phyloP scores from a whole-genome alignment of 2,113 vertebrate genomes.

The Dromaius novaehollandiae region DNA sequence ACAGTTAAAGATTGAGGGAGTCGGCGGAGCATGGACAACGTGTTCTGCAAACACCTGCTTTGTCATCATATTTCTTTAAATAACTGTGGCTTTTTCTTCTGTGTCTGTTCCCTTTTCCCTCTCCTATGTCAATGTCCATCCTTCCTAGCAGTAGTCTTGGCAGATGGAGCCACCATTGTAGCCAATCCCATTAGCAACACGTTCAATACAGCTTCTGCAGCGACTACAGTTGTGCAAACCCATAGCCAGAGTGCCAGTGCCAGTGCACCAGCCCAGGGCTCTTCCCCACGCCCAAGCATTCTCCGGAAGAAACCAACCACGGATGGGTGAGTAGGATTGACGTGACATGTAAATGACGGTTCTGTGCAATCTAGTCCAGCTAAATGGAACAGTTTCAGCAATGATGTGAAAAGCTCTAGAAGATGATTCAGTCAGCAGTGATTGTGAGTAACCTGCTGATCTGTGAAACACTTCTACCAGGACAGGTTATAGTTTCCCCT shows the following conservation, averaged over 20 bases:
- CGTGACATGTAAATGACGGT: not conserved
- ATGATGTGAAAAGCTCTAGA: not conserved
- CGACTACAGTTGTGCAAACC: conserved; percentile 92
- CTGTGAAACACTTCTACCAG: not conserved
- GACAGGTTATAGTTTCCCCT: not conserved
- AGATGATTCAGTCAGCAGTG: not conserved
- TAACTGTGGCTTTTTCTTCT: not conserved
- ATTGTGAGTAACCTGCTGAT: not conserved
- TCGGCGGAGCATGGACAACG: not conserved
- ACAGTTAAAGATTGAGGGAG: not conserved
- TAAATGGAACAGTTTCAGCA: not conserved
- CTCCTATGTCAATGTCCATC: not conserved
- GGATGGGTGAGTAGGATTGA: conserved; percentile 84
- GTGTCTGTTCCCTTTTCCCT: not conserved
- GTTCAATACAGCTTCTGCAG: conserved; percentile 87
- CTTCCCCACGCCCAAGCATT: conserved; percentile 96
- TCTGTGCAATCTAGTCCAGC: not conserved
- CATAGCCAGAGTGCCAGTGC: conserved; percentile 88
- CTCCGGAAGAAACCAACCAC: conserved; percentile 94
- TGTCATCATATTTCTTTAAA: not conserved
- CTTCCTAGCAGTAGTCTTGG: conserved; percentile 84
- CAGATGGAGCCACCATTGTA: conserved; percentile 91
- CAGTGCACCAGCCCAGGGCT: conserved; percentile 87
- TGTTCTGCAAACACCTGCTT: not conserved
- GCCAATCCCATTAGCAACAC: conserved; percentile 92